phyloP scores from a whole-genome alignment of 2,113 vertebrate genomes.

The Crotophaga sulcirostris region DNA sequence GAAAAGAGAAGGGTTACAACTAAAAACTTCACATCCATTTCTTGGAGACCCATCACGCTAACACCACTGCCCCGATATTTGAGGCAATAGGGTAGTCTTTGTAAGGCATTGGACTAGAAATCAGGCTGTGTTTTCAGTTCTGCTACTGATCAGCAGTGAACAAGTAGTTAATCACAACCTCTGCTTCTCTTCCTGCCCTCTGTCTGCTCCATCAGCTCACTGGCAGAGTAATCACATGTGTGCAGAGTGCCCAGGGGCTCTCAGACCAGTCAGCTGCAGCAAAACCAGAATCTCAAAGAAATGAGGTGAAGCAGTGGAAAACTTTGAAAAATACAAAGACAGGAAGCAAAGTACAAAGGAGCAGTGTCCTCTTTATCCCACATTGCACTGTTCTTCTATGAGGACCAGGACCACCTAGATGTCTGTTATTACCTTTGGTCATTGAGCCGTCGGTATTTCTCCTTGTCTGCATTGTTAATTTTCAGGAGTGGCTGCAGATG shows the following conservation, averaged over 20 bases:
- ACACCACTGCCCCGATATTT: neutral
- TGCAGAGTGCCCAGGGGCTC: neutral
- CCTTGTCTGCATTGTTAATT: constrained; percentile 89
- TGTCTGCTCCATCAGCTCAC: neutral
- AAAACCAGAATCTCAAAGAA: neutral
- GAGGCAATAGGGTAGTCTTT: neutral
- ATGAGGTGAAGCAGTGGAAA: neutral
- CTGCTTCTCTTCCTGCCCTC: neutral
- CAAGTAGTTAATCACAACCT: neutral
- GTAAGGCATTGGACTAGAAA: neutral
- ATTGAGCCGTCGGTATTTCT: constrained; percentile 93
- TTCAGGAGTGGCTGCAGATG: constrained; percentile 89
- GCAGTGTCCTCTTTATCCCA: neutral
- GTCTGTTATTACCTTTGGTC: constrained; percentile 87
- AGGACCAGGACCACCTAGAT: neutral
- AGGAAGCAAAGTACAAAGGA: neutral
- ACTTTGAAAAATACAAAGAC: neutral
- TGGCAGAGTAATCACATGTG: neutral
- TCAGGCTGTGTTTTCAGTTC: neutral
- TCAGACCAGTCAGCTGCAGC: neutral
- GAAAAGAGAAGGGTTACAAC: neutral
- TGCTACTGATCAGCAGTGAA: neutral
- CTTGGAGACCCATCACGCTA: neutral
- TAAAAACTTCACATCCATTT: neutral
- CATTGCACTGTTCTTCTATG: neutral